phyloP scores from a whole-genome alignment of 2,113 vertebrate genomes.

The Fregetta grallaria region DNA sequence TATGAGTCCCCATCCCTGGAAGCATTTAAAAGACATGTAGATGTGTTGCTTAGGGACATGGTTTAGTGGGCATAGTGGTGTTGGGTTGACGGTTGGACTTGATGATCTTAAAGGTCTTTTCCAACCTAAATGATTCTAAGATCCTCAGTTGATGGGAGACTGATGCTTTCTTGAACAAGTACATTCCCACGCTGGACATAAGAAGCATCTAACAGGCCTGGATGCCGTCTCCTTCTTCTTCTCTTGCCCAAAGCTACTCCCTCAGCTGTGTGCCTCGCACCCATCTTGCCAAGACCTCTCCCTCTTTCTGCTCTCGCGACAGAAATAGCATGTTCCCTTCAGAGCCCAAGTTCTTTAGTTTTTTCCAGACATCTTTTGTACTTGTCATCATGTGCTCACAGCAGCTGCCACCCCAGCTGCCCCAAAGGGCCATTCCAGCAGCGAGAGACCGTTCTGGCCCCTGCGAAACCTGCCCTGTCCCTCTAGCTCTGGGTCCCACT shows the following conservation, averaged over 20 bases:
- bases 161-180: background rate
- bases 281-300: background rate
- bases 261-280: background rate
- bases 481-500: background rate
- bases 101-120: too few relatives aligned
- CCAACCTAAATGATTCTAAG: background rate
- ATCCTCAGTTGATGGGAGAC: background rate
- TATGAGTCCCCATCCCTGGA: too few relatives aligned
- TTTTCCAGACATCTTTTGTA: background rate
- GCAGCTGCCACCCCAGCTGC: background rate
- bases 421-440: background rate
- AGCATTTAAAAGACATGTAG: too few relatives aligned
- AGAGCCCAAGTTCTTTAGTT: background rate
- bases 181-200: background rate
- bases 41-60: too few relatives aligned
- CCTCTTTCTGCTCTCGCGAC: background rate
- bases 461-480: background rate
- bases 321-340: background rate
- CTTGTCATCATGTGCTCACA: background rate
- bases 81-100: too few relatives aligned
- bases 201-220: background rate
- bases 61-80: too few relatives aligned
- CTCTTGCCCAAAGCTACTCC: background rate
- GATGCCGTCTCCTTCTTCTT: background rate
- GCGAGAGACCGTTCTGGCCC: rapidly evolving